phyloP scores from a whole-genome alignment of 1,140 invertebrate species.

The Lordiphosa clarofinis region DNA sequence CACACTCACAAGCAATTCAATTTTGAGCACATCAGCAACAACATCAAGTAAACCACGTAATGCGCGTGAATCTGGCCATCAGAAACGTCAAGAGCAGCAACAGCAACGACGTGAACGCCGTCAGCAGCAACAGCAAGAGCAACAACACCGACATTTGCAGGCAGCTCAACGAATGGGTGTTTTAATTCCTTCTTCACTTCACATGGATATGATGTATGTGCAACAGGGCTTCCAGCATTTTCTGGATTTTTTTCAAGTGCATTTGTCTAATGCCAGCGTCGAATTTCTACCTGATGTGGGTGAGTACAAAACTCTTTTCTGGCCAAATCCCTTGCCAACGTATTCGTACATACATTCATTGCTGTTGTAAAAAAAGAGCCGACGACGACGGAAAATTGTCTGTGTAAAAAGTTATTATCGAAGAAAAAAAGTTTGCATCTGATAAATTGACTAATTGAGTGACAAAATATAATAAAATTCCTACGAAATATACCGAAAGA shows the following conservation, averaged over 20 bases:
- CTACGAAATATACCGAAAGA: conserved; percentile 12
- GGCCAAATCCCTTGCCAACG: not conserved
- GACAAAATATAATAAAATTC: conserved; percentile 27
- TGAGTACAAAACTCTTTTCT: conserved; percentile 40
- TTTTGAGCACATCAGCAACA: conserved; percentile 34
- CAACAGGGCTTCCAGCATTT: conserved; percentile 72
- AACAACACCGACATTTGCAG: conserved; percentile 14
- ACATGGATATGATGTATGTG: conserved; percentile 66
- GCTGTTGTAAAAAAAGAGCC: not conserved
- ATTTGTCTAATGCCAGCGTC: conserved; percentile 59
- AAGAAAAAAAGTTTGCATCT: conserved; percentile 16
- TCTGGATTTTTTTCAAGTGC: conserved; percentile 71
- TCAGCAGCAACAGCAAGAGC: conserved; percentile 24
- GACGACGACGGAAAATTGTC: conserved; percentile 37
- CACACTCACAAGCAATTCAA: conserved; percentile 57
- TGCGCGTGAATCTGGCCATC: conserved; percentile 2
- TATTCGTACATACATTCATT: not conserved
- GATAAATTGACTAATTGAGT: conserved; percentile 35
- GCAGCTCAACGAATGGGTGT: conserved; percentile 51
- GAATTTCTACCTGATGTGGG: conserved; percentile 72
- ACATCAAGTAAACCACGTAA: conserved; percentile 13
- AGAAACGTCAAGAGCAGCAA: conserved; percentile 24
- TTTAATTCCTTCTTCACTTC: conserved; percentile 61
- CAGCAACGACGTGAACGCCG: no score
- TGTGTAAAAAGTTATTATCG: conserved; percentile 25